These are phyloP conservation scores for Elephantulus edwardii DNA, from an alignment of 2,113 vertebrate species.

Conservation along the genomic window DNA sequence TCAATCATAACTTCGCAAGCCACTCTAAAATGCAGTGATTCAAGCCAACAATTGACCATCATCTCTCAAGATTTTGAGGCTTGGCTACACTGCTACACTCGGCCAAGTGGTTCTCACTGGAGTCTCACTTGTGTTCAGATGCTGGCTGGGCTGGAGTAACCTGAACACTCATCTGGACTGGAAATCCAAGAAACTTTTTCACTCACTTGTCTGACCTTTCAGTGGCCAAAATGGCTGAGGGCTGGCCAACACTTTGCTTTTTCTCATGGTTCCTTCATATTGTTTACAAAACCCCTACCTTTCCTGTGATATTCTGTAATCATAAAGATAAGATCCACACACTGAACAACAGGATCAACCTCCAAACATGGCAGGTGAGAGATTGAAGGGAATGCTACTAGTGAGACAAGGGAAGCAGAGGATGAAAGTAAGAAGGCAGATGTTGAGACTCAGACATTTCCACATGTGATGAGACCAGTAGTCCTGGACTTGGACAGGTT, in stretches of 20 bases:
- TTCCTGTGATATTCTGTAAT: neutral
- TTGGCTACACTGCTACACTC: neutral
- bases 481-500: neutral
- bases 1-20: neutral
- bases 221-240: no score
- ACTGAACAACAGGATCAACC: neutral
- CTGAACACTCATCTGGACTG: neutral
- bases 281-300: neutral
- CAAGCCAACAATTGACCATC: neutral
- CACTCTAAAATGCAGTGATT: neutral
- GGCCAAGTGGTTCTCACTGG: neutral
- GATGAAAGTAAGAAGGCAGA: neutral
- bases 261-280: neutral
- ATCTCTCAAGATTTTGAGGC: neutral
- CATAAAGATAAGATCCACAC: neutral
- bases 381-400: neutral
- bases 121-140: neutral
- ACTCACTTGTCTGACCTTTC: rapidly evolving
- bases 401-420: neutral
- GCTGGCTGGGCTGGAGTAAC: neutral
- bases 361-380: neutral
- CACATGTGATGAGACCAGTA: neutral
- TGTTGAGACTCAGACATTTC: neutral
- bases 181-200: neutral
- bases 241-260: neutral